phyloP scores from a whole-genome alignment of 2,888 invertebrate species.

The Dynastes grantii region DNA sequence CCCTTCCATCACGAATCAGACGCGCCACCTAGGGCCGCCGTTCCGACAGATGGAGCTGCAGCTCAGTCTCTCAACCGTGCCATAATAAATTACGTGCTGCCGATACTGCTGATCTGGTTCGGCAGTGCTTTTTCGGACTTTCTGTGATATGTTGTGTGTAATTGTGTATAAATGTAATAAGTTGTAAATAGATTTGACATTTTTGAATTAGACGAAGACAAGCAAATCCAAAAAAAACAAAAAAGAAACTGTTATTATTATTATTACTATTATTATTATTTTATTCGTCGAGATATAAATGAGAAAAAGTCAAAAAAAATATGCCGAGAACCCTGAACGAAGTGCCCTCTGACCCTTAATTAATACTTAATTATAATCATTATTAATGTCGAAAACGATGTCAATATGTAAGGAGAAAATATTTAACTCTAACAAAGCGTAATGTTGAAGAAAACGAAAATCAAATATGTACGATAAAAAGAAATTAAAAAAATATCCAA shows the following conservation, averaged over 20 bases:
- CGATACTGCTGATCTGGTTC: constrained; percentile 89
- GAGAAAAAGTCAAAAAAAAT: background rate
- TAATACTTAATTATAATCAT: constrained; percentile 33
- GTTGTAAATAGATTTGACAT: constrained; percentile 33
- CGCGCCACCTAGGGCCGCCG: constrained; percentile 65
- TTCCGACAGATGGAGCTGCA: constrained; percentile 67
- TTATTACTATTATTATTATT: constrained; percentile 5
- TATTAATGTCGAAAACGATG: constrained; percentile 27
- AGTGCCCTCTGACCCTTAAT: constrained; percentile 48
- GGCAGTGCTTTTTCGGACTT: constrained; percentile 87
- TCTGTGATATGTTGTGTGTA: constrained; percentile 77
- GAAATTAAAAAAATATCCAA: constrained; percentile 32
- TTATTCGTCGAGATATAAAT: background rate
- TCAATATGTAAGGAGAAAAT: constrained; percentile 19
- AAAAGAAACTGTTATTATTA: constrained; percentile 32
- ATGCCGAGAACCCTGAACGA: constrained; percentile 25
- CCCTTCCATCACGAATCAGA: constrained; percentile 58
- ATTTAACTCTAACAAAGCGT: background rate
- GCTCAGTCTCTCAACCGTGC: constrained; percentile 75
- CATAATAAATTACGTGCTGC: constrained; percentile 83
- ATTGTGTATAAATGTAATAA: constrained; percentile 53
- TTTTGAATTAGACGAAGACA: constrained; percentile 28
- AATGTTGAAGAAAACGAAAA: constrained; percentile 4
- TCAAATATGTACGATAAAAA: constrained; percentile 14
- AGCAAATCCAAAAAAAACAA: constrained; percentile 14